Base-by-base conservation (phyloP, 2,888 invertebrate genomes). In the Leptopterna dolabrata region DNA sequence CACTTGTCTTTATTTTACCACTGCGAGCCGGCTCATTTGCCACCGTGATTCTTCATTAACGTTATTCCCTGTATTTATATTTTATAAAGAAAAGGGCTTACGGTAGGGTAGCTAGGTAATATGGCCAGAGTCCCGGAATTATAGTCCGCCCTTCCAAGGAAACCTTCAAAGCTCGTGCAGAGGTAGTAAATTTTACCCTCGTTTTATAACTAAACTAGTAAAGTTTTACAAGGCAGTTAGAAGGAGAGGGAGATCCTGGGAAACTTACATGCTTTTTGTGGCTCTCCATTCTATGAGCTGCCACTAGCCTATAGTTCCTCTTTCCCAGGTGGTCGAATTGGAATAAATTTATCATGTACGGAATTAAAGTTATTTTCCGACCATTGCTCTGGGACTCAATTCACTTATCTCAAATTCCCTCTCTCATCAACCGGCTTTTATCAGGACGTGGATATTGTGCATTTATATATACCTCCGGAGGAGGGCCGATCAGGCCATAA, bases 151-250 rank as follows among this genome's bases (percentile, higher is more conserved):
- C 29, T 63, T 24, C 63, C 63, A 11, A 63, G 30, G 30, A 11
- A 47, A 24, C 47, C 81, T 47, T 81, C 78, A 78, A 43, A 78
- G 78, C 78, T 78, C 27, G 78, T 43, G 78, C 41, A 9, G 81
- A 24, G 43, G 81, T 30, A 81, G 81, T 81, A 81, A 81, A 81
- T 51, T 51, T 27, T 29, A 30, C 30, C 47, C 55, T 55, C 30
- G 81, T 70, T 78, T 83, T 83, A 83, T 83, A 83, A 70, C 83
- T 36, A 63, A 83, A 83, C 83, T 70, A 83, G 83, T 83, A 83
- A 83, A 83, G 70, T 83, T 83, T 83, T 83, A 83, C 83, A 83
- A 63, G 63, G 83, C 41, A 63, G 83, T 83, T 83, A 55, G 55
- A 70, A 82, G 19, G 3, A 63, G 63, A 19, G 45, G 41, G 41